Evolutionary conservation across 2,113 vertebrate species (phyloP), one percentile per base, ranked within the genome.

Genomic region (Sardina pilchardus): DNA sequence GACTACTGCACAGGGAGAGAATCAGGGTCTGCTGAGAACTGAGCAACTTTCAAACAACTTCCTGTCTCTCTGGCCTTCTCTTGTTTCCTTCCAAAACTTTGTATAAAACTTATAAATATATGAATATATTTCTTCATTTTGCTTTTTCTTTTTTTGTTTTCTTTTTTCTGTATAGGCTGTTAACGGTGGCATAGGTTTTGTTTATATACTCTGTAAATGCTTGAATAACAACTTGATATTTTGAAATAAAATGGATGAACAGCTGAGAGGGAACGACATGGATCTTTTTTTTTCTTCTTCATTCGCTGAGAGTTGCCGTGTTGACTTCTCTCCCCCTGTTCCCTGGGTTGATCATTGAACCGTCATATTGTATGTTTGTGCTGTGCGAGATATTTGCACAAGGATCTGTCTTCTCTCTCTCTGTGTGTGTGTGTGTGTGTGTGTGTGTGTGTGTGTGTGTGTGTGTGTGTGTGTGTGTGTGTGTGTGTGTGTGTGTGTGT

Each of bases 121-220:
- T 84, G 82, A 56, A 86, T 89, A 88, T 90, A 87, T 91, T 90
- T 91, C 88, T 88, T 89, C 85, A 63, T 91, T 90, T 91, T 89
- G 86, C 86, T 86, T 89, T 89, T 90, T 87, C 90, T 87, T 94
- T 93, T 91, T 93, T 92, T 87, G 93, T 93, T 91, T 93, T 92
- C 30, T 91, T 93, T 92, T 93, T 92, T 94, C 93, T 94, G 94
- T 95, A 94, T 94, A 95, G 93, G 92, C 92, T 90, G 93, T 93
- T 88, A 91, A 91, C 88, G 91, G 91, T 93, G 92, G 87, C 93
- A 92, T 93, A 94, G 91, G 86, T 93, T 94, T 93, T 94, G 92
- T 95, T 94, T 92, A 93, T 90, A 93, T 94, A 95, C 91, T 93
- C 93, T 95, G 93, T 95, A 94, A 94, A 95, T 94, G 94, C 93